Base-by-base conservation (phyloP, 2,888 invertebrate species). In the Prenolepis imparis region DNA sequence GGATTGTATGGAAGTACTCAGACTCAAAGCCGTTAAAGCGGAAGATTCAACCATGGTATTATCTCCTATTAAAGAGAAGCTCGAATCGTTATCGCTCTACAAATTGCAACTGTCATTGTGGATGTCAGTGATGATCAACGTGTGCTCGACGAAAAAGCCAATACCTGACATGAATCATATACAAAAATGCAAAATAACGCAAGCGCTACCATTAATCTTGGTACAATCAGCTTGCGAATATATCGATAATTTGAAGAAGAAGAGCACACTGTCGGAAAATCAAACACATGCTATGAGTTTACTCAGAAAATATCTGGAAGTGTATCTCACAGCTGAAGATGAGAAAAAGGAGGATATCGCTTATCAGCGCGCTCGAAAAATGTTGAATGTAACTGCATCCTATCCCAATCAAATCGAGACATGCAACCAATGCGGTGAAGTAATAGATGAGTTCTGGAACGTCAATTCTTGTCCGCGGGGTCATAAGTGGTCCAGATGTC, bases 1-100 rank as follows among this genome's bases (percentile, higher is more conserved):
- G 95, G 95, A 95, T 74, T 94, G 93, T 84, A 82, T 95, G 18
- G 95, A 95, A 85, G 64, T 91, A 6, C 87, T 95, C 11, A 87
- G 94, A 59, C 87, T 94, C 3, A 91, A 86, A 82, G 91, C 92
- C 21, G 85, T 91, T 6, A 93, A 89, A 66, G 83, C 89, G 24
- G 11, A 61, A n/a, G 88, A 92, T n/a, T 82, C 86, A 5, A 41
- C 41, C 15, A 63, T 57, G 5, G 52, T 90, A 11, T 82, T 92
- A 6, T 84, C 89, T 8, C 77, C 64, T 55, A 8, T 90, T 5
- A 66, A 88, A 8, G 80, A 83, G 0, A 85, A 92, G 72, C 87
- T 93, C 3, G 92, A 94, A 66, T 84, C 72, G 1, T 83, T 92
- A 48, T 81, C 92, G 15, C 84, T 93, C 8, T 77, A 92, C 41